phyloP scores from a whole-genome alignment of 2,888 invertebrate species.

The Torymus tubicola region DNA sequence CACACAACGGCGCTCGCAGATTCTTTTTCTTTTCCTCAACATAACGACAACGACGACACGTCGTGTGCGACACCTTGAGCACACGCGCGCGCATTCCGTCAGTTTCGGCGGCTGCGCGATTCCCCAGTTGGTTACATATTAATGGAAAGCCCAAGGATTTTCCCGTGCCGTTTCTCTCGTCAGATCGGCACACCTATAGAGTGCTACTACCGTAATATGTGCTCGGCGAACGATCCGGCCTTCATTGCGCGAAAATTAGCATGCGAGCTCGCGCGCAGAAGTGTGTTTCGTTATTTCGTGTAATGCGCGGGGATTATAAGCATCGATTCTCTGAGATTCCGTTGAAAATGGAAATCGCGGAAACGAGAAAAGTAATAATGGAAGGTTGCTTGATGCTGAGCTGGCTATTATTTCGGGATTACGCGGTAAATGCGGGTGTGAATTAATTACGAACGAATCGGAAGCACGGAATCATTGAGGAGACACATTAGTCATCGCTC shows the following conservation, averaged over 20 bases:
- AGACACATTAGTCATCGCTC: slow-evolving; percentile 25
- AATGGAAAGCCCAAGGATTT: slow-evolving; percentile 36
- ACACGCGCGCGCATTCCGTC: neutral
- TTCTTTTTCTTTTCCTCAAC: slow-evolving; percentile 25
- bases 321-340: neutral
- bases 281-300: slow-evolving; percentile 18
- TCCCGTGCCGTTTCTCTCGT: slow-evolving; percentile 13
- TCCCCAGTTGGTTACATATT: neutral
- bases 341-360: slow-evolving; percentile 48
- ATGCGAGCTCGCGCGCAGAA: neutral
- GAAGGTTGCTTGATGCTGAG: slow-evolving; percentile 25
- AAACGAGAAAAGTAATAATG: slow-evolving; percentile 44
- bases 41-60: slow-evolving; percentile 5
- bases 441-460: neutral
- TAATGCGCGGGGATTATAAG: neutral
- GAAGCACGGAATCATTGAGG: neutral
- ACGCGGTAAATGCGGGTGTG: neutral
- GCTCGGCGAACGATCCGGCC: slow-evolving; percentile 1
- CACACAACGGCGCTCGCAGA: neutral
- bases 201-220: too few relatives aligned
- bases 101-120: slow-evolving; percentile 17
- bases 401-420: slow-evolving; percentile 5
- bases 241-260: slow-evolving; percentile 37
- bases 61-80: neutral
- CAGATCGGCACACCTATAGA: slow-evolving; percentile 8